phyloP scores from a whole-genome alignment of 2,888 invertebrate genomes.

The Pollenia labialis region DNA sequence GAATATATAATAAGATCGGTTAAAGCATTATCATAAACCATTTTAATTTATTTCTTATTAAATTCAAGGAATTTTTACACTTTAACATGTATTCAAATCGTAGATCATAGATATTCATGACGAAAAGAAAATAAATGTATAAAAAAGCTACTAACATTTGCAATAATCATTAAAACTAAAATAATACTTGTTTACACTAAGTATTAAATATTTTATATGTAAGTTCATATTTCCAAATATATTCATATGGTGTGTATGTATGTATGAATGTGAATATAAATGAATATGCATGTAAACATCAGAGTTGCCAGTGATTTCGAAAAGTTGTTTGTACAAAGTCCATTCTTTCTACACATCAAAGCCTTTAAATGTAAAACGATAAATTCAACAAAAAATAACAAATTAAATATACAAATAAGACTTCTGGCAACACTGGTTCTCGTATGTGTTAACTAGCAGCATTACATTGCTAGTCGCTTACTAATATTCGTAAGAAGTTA shows the following conservation, averaged over 20 bases:
- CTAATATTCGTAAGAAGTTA: constrained; percentile 7
- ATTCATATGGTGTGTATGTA: too few species aligned
- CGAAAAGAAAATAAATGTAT: background rate
- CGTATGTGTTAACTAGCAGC: too few species aligned
- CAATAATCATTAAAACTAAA: background rate
- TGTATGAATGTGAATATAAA: background rate
- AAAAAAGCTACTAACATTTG: background rate
- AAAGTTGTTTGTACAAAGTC: too few species aligned
- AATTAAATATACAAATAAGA: too few species aligned
- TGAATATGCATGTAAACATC: background rate
- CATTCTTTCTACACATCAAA: too few species aligned
- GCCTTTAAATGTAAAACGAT: too few species aligned
- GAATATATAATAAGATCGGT: background rate
- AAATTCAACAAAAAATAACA: too few species aligned
- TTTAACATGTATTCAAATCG: constrained; percentile 37
- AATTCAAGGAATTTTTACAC: background rate
- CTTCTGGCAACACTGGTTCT: too few species aligned
- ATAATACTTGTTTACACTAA: constrained; percentile 12
- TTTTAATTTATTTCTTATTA: constrained; percentile 33
- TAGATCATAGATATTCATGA: constrained; percentile 30
- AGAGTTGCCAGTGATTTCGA: too few species aligned
- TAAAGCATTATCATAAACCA: background rate
- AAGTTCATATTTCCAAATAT: background rate
- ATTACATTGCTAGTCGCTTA: background rate
- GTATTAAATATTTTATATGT: background rate